Percentiles rank a stretch among this genome's conserved stretches.
phyloP scores from a whole-genome alignment of 2,888 invertebrate genomes.

The Heliconius aoede region DNA sequence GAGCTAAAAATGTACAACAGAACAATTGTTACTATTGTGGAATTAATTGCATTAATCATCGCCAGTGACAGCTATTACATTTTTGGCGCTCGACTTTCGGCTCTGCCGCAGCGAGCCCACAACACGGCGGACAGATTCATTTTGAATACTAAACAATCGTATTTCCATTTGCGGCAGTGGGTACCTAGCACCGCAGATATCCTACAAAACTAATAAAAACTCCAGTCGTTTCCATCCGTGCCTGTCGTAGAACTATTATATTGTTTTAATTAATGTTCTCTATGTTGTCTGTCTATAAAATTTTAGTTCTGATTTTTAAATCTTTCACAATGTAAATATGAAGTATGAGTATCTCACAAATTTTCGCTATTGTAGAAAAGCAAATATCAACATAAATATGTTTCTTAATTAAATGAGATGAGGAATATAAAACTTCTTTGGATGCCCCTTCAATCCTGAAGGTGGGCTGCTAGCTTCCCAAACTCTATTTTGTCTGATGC shows the following conservation, averaged over 20 bases:
- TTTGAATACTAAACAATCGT: constrained; percentile 69
- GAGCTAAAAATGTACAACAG: constrained; percentile 64
- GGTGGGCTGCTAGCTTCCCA: no score
- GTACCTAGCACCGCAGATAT: constrained; percentile 35
- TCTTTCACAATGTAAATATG: background rate
- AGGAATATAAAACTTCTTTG: background rate
- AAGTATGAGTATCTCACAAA: background rate
- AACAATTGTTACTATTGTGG: constrained; percentile 74
- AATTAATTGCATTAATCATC: constrained; percentile 83
- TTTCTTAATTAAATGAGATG: background rate
- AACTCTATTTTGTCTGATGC: no score
- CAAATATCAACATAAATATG: background rate
- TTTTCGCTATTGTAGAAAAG: no score
- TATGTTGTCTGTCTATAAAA: background rate
- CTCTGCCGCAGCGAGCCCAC: constrained; percentile 56
- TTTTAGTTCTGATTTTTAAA: background rate
- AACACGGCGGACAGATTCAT: constrained; percentile 64
- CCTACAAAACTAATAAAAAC: constrained; percentile 21
- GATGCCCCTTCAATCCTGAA: no score
- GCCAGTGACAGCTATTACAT: constrained; percentile 82
- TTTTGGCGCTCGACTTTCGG: constrained; percentile 83
- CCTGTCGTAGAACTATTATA: constrained; percentile 7
- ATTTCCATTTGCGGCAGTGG: constrained; percentile 19
- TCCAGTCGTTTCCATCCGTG: background rate
- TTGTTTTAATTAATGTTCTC: background rate